phyloP scores from a whole-genome alignment of 2,113 vertebrate genomes.

The Glaucidium brasilianum region DNA sequence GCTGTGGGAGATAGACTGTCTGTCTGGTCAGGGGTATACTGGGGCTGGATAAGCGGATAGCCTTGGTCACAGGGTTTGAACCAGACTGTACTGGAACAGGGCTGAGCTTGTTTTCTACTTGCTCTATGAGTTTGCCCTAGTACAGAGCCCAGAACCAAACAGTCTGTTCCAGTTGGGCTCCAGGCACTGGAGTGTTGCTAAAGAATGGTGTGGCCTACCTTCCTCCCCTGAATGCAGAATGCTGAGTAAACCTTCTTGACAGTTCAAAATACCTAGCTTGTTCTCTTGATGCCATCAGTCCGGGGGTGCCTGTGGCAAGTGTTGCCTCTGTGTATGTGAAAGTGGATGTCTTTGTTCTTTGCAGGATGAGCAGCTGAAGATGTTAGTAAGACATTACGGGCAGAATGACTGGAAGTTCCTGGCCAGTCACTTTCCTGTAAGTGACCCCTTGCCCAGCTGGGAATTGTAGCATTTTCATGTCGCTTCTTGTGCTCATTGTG shows the following conservation, averaged over 20 bases:
- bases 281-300: background rate
- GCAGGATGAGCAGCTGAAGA: conserved; percentile 90
- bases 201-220: background rate
- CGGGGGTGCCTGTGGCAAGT: background rate
- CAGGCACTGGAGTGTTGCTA: accelerated
- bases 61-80: background rate
- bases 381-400: conserved; percentile 85
- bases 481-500: background rate
- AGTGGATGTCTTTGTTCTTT: conserved; percentile 24
- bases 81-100: background rate
- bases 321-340: background rate
- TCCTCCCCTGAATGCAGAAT: background rate
- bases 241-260: background rate
- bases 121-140: background rate
- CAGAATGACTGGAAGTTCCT: conserved; percentile 91
- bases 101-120: background rate
- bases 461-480: background rate
- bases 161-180: background rate
- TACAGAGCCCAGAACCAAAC: background rate
- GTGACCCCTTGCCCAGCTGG: conserved; percentile 38
- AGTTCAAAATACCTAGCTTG: background rate
- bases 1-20: background rate
- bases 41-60: background rate
- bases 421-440: conserved; percentile 87
- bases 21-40: background rate